Conservation (phyloP, 2,113 vertebrate species). For the Anguilla rostrata region DNA sequence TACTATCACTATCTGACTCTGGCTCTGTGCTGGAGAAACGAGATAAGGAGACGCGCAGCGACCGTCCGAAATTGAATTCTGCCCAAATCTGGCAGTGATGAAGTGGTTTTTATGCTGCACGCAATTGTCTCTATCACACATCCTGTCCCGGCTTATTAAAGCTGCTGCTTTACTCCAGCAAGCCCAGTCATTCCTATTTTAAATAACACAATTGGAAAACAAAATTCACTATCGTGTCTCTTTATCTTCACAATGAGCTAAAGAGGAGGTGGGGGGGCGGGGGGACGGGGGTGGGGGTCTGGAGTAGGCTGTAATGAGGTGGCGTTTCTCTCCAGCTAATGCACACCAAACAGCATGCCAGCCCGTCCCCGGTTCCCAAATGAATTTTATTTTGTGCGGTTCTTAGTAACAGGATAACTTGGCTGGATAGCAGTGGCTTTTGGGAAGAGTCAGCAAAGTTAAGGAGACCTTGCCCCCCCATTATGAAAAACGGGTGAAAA, state of each 20-base stretch:
- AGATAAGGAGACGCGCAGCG: conserved; percentile 76
- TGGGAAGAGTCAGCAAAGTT: conserved; percentile 43
- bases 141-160: conserved; percentile 69
- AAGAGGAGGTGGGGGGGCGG: conserved; percentile 3
- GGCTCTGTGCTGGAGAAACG: conserved; percentile 65
- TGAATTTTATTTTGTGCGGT: conserved; percentile 52
- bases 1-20: conserved; percentile 71
- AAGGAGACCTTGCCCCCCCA: no score
- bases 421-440: conserved; percentile 69
- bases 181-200: conserved; percentile 67
- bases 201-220: conserved; percentile 76
- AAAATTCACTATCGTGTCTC: conserved; percentile 64
- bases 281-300: conserved; percentile 21
- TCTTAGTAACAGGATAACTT: no score
- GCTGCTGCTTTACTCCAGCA: conserved; percentile 49
- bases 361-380: conserved; percentile 40
- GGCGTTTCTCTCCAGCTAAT: conserved; percentile 36
- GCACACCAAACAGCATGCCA: conserved; percentile 36
- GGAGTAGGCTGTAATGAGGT: conserved; percentile 46
- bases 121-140: conserved; percentile 82
- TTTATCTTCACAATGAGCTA: conserved; percentile 53
- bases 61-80: conserved; percentile 83
- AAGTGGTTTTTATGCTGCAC: conserved; percentile 84
- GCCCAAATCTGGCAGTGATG: conserved; percentile 82
- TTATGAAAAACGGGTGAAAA: no score